Conservation (phyloP, 2,888 invertebrate species). For the Athrips mouffetella region DNA sequence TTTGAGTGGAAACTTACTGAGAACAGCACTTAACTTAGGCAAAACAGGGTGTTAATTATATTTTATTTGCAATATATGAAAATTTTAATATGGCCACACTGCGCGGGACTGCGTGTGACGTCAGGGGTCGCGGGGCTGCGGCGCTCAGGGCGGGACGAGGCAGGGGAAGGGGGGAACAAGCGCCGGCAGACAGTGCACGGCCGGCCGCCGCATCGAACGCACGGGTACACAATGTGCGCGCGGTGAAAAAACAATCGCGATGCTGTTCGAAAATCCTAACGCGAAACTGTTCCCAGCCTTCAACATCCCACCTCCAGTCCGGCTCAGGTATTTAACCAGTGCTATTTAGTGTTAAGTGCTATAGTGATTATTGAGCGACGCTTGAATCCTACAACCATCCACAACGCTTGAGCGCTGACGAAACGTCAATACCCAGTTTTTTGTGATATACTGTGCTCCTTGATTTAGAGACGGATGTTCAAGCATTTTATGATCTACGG, state of each 20-base stretch:
- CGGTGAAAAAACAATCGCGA: slow-evolving; percentile 72
- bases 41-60: not conserved
- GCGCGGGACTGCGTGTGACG: slow-evolving; percentile 18
- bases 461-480: no score
- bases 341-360: slow-evolving; percentile 33
- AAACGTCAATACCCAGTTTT: slow-evolving; percentile 54
- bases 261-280: slow-evolving; percentile 86
- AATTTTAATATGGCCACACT: not conserved
- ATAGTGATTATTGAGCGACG: slow-evolving; percentile 40
- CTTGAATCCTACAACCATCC: slow-evolving; percentile 17
- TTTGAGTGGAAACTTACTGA: no score
- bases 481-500: no score
- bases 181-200: slow-evolving; percentile 54
- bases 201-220: slow-evolving; percentile 54
- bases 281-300: slow-evolving; percentile 83
- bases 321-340: slow-evolving; percentile 62
- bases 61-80: not conserved
- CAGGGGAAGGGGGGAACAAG: slow-evolving; percentile 33
- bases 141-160: slow-evolving; percentile 14
- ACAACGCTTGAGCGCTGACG: slow-evolving; percentile 42
- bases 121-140: slow-evolving; percentile 14
- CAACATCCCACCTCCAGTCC: slow-evolving; percentile 84
- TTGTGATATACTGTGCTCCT: slow-evolving; percentile 29
- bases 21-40: not conserved
- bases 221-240: slow-evolving; percentile 59